Base-by-base conservation (phyloP, 2,888 invertebrate species). In the Lycocerus yunnanus region DNA sequence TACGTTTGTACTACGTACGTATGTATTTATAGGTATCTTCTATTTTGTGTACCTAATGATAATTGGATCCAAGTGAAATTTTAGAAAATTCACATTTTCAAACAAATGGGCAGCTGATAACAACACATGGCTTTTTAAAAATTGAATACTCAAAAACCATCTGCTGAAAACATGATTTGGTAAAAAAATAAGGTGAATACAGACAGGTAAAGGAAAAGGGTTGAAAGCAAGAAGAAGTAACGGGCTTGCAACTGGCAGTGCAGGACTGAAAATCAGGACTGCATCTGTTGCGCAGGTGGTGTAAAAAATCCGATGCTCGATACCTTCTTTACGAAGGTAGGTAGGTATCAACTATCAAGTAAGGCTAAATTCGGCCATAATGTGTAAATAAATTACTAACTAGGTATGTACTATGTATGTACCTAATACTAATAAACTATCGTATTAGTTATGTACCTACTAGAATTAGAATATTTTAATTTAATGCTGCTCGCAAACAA, bases 201-300 rank as follows among this genome's bases (percentile, higher is more conserved):
- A 83, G 83, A 82, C 81, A 83, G 83, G 82, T 84, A 84, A 83
- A 84, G 82, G 82, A 84, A 84, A 63, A 84, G 84, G 85, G 84
- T 85, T 84, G 82, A 81, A 82, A 83, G 83, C 83, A 83, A 83
- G 74, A 76, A 76, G 83, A 84, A 84, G 82, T 84, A 85, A 85
- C 84, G 84, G 83, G 81, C 83, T 81, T 82, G 84, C 84, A 84
- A 84, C 85, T 84, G 85, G 84, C 84, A 83, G 78, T 72, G 74
- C 77, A 80, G 82, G 84, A 82, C 83, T 83, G 83, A 82, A 86
- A 86, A 85, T 85, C 86, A 86, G 83, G 83, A 82, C 84, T 83
- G 83, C 86, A 86, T 86, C 86, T 86, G 86, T 84, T 85, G 84
- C 83, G 85, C 86, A 86, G 86, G 85, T 86, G 86, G 84, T 80